Conservation (phyloP, 1,140 invertebrate species). For the Magallana gigas region DNA sequence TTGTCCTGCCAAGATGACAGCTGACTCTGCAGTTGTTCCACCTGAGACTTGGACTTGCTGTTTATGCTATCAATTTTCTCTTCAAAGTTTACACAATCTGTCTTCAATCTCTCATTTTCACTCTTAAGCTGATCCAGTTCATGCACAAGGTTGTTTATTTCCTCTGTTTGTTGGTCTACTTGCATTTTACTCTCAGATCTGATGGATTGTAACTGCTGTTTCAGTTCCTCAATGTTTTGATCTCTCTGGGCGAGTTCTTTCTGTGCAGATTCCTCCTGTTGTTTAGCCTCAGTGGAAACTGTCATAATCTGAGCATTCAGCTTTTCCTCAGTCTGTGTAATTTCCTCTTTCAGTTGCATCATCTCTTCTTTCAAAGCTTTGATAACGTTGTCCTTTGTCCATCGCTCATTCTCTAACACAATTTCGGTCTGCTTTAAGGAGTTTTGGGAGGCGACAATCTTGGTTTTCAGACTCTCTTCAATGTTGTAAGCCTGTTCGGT, state of each 20-base stretch:
- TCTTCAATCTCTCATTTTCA: conserved; percentile 44
- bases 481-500: conserved; percentile 36
- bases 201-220: conserved; percentile 9
- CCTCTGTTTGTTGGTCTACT: conserved; percentile 18
- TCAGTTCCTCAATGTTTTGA: conserved; percentile 44
- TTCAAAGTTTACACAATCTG: neutral
- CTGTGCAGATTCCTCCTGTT: conserved; percentile 26
- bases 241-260: conserved; percentile 27
- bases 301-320: conserved; percentile 43
- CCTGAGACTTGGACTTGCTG: conserved; percentile 28
- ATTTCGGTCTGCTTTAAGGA: conserved; percentile 50
- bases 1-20: conserved; percentile 38
- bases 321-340: conserved; percentile 49
- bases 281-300: conserved; percentile 17
- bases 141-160: neutral
- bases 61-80: conserved; percentile 45
- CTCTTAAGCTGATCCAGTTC: conserved; percentile 31
- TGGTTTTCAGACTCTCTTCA: conserved; percentile 42
- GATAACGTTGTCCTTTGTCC: conserved; percentile 54
- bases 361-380: conserved; percentile 56
- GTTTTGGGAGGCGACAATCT: conserved; percentile 40
- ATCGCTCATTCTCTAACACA: conserved; percentile 54
- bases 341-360: conserved; percentile 51
- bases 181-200: conserved; percentile 34
- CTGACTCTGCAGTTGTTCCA: conserved; percentile 42